Evolutionary conservation across 2,113 vertebrate species (phyloP), one percentile per base, ranked within the genome.

Genomic region (Spea multiplicata): DNA sequence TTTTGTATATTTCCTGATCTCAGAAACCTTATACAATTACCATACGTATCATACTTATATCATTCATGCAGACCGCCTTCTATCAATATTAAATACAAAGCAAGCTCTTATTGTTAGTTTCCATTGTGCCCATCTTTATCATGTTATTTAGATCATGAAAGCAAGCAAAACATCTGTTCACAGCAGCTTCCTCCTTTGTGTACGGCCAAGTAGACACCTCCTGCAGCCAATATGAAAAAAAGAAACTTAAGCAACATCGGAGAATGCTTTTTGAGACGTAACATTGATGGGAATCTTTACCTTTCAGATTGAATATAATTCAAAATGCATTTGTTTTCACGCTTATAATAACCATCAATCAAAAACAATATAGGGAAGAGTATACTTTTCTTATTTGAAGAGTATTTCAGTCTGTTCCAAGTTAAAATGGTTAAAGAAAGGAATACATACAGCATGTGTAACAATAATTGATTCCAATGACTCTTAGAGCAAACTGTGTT

Each of bases 241-340:
- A 74, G 44, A n/a, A 74, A 64, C 45, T 71, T 30, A 71, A 57
- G 53, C n/a, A 9, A 73, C 73, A 73, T 66, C 73, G 49, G 67
- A 73, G 66, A 79, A 79, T 55, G 70, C 50, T 73, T 66, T 74
- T 55, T 61, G 59, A 73, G 74, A 74, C 69, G 52, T 80, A 71
- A 80, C 78, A 73, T 73, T 80, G 14, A 80, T 74, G 71, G 12
- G 78, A 67, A 68, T 73, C 52, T n/a, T n/a, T n/a, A 73, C 16
- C 16, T 73, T 80, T 80, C 73, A 48, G 59, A 45, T 61, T 52
- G 67, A 45, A 44, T 64, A 61, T 80, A 55, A 74, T 73, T 73
- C 69, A 73, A 79, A 73, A 66, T 73, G 50, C 10, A 59, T 67
- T 74, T 80, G 71, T 73, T 80, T 68, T 68, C 17, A 68, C 71